These are phyloP conservation scores for Mormyrus lacerda DNA, from an alignment of 2,113 vertebrate genomes.

Conservation along the genomic window DNA sequence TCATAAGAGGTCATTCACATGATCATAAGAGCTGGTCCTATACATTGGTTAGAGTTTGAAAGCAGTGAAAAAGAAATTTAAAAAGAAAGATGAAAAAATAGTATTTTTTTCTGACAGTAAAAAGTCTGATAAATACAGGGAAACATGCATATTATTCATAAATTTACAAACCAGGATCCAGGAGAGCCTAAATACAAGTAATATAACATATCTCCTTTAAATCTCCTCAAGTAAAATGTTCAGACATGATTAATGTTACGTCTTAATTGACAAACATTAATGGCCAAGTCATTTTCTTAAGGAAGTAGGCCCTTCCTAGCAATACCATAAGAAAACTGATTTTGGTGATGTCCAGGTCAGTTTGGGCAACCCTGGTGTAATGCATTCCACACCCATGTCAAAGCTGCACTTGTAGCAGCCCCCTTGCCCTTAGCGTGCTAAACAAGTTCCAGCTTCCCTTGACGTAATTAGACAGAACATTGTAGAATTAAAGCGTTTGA, in stretches of 20 bases:
- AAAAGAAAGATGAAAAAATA: neutral
- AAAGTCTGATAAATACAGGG: neutral
- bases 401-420: neutral
- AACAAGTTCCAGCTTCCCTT: neutral
- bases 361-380: neutral
- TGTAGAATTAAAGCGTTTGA: neutral
- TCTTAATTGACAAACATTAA: neutral
- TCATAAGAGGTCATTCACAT: slow-evolving; percentile 13
- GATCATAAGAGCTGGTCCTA: slow-evolving; percentile 5
- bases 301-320: neutral
- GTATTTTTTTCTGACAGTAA: neutral
- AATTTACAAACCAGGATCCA: neutral
- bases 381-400: neutral
- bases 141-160: neutral
- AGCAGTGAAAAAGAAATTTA: neutral
- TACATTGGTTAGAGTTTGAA: neutral
- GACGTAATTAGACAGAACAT: neutral
- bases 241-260: neutral
- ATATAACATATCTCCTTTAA: neutral
- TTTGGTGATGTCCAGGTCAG: neutral
- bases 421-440: neutral
- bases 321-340: neutral
- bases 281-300: neutral
- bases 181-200: neutral
- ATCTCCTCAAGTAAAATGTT: neutral